Base-by-base conservation (phyloP, 2,797 vertebrate genomes). In the Yasuhikotakia modesta region DNA sequence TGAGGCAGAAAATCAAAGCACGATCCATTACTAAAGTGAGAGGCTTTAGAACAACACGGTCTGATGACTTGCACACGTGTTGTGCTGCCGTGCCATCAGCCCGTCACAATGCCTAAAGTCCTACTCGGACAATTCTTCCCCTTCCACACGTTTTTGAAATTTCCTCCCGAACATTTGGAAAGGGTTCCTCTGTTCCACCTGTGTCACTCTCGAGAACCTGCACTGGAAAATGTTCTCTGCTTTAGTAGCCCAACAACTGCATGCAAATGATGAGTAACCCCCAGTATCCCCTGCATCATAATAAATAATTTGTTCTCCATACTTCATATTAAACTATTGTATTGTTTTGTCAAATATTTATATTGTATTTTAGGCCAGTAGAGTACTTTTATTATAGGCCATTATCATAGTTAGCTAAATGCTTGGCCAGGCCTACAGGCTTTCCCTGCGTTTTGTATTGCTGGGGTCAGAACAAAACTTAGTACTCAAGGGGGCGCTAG, bases 1-100 rank as follows among this genome's bases (percentile, higher is more conserved):
- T 67, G 81, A 79, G 58, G 76, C 55, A 70, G 27, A 76, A 77
- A 84, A 83, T 85, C 74, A 80, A 86, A 78, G 65, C 8, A 53
- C 73, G 60, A 80, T 83, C 82, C 70, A 76, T 81, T 70, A 81
- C 69, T 39, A 70, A 76, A 69, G 55, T 78, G 65, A 24, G 68
- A 84, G 80, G 19, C 68, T 82, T 82, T 60, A 81, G 72, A 17
- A 58, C 79, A 81, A 76, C 66, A 70, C 3, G 3, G 61, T 53
- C n/a, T 50, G 52, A 84, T 81, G 46, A 82, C 67, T 80, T 79
- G 24, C 21, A 77, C 70, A 82, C 75, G 78, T 81, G 39, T 79
- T 76, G 72, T 79, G 81, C 61, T 66, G 78, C 65, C 52, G 70
- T 80, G 70, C 83, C 70, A 85, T 70, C 55, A 35, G 55, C 48